phyloP scores from a whole-genome alignment of 2,797 vertebrate species.

The Mareca strepera region DNA sequence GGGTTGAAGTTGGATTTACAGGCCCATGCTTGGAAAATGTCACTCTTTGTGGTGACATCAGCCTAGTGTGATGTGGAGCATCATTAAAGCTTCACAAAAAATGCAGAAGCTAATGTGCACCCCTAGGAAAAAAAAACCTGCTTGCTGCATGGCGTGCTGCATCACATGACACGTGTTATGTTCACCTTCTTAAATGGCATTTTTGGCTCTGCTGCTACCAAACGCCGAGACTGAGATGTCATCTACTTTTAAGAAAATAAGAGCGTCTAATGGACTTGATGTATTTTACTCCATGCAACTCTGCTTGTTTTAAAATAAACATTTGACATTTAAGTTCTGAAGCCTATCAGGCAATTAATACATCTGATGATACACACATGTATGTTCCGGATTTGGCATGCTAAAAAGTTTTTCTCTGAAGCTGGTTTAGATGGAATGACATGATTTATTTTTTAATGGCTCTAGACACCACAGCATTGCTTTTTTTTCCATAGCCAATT shows the following conservation, averaged over 20 bases:
- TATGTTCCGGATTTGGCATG: background rate
- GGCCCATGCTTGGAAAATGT: fast-evolving
- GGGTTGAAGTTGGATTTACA: background rate
- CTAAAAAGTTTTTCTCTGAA: background rate
- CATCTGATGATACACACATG: background rate
- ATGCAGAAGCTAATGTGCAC: background rate
- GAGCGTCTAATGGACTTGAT: background rate
- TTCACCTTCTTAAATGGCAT: background rate
- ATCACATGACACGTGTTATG: background rate
- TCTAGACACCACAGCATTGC: background rate
- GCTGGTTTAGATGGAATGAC: background rate
- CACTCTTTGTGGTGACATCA: background rate
- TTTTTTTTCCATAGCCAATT: background rate
- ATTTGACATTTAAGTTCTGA: background rate
- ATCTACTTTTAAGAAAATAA: background rate
- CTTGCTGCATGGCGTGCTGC: background rate
- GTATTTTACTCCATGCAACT: background rate
- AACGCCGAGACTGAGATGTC: background rate
- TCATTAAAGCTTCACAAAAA: background rate
- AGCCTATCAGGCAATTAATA: background rate
- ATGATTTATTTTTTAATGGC: conserved; percentile 18
- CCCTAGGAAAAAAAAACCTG: fast-evolving
- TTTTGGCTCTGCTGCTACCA: background rate
- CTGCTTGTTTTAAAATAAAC: conserved; percentile 26
- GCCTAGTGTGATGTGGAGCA: background rate